Evolutionary conservation across 2,888 invertebrate genomes (phyloP).

Genomic region (Tanypteryx hageni): DNA sequence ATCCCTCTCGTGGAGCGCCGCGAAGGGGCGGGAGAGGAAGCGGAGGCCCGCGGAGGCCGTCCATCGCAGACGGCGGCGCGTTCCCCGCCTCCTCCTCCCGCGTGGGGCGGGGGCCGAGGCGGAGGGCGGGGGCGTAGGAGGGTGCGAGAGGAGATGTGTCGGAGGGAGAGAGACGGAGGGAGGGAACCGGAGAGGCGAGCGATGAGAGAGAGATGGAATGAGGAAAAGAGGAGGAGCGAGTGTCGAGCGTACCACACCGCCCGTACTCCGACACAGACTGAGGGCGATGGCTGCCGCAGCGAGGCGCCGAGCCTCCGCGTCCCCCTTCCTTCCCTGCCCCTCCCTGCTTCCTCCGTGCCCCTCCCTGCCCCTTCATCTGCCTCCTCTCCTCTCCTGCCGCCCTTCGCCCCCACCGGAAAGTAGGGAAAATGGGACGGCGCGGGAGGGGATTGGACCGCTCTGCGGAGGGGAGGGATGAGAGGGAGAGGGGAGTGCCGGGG

Average conservation of each 20-base stretch:
- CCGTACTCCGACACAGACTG: slow-evolving; percentile 50
- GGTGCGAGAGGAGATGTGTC: background rate
- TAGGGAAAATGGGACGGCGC: background rate
- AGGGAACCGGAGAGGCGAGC: background rate
- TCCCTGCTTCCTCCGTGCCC: background rate
- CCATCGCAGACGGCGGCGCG: background rate
- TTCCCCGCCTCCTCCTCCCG: background rate
- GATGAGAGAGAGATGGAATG: background rate
- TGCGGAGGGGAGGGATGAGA: background rate
- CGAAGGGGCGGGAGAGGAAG: background rate
- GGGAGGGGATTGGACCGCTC: slow-evolving; percentile 26
- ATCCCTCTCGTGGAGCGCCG: background rate
- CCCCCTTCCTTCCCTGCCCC: background rate
- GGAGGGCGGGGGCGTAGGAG: background rate
- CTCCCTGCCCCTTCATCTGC: background rate
- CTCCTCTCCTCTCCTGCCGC: background rate
- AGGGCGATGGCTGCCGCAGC: slow-evolving; percentile 56
- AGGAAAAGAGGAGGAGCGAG: background rate
- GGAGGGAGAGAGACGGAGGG: background rate
- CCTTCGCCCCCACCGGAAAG: background rate
- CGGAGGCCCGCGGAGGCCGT: background rate
- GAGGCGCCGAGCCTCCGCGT: slow-evolving; percentile 47
- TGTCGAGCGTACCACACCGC: slow-evolving; percentile 20
- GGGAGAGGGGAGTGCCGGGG: background rate
- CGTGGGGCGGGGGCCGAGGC: background rate